A percentile compares a stretch with the other conserved stretches of the same genome.
Conservation (phyloP, 2,113 vertebrate species). For the Cynoglossus semilaevis region DNA sequence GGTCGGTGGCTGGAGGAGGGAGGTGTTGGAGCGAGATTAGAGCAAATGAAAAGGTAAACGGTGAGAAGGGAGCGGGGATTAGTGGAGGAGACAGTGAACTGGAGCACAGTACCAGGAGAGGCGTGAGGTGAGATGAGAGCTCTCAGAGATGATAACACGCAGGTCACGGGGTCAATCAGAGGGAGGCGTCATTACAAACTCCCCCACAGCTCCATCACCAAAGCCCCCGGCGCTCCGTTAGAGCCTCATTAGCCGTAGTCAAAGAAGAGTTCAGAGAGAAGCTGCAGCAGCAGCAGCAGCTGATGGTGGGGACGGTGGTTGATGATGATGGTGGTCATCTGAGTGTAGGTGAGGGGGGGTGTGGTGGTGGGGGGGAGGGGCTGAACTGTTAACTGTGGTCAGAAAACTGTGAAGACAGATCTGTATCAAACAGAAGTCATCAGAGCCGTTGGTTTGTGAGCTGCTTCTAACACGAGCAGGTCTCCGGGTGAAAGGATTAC, state of each 20-base stretch:
- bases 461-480: no score
- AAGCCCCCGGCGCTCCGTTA: slow-evolving; percentile 33
- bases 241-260: slow-evolving; percentile 41
- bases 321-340: slow-evolving; percentile 22
- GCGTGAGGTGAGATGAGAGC: slow-evolving; percentile 57
- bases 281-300: slow-evolving; percentile 16
- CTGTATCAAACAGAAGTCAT: no score
- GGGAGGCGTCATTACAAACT: slow-evolving; percentile 32
- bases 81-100: slow-evolving; percentile 41
- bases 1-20: no score
- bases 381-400: no score
- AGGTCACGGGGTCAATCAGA: slow-evolving; percentile 47
- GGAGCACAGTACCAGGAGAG: slow-evolving; percentile 53
- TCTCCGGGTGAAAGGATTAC: no score
- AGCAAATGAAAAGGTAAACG: slow-evolving; percentile 16
- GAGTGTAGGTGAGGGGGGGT: no score
- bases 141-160: slow-evolving; percentile 47
- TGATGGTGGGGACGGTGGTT: slow-evolving; percentile 39
- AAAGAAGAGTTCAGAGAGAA: slow-evolving; percentile 49
- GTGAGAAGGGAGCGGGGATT: slow-evolving; percentile 48
- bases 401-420: no score
- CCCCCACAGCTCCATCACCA: slow-evolving; percentile 30
- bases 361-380: no score
- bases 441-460: no score
- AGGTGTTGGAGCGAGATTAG: slow-evolving; percentile 44